Base-by-base conservation (phyloP, 1,140 invertebrate genomes). In the Rhagoletis zephyria region DNA sequence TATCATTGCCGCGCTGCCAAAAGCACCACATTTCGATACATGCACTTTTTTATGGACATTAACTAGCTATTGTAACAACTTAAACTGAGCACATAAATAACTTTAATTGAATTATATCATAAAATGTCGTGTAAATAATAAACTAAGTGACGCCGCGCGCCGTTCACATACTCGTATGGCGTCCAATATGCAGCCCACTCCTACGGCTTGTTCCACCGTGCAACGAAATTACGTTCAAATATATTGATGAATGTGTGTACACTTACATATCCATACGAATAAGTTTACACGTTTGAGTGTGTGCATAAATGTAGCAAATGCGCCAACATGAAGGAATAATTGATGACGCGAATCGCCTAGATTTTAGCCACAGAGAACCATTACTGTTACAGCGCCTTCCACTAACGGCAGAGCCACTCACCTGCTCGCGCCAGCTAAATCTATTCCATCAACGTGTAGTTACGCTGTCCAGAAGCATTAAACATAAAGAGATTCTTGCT, bases 91-190 rank as follows among this genome's bases (percentile, higher is more conserved):
- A 45, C 67, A 74, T 74, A 74, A 74, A 74, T 74, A 74, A 74
- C 12, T 74, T 74, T 74, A 74, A 74, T 74, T 74, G 67, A 74
- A 74, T 74, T 74, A 74, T 74, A 74, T 74, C 67, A 74, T 74
- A 74, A 74, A 45, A 74, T 74, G 67, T 74, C 67, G 16, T 74
- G 67, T 74, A 74, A n/a, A 74, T 74, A 74, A 74, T 42, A 48
- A 74, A 74, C 40, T 42, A 74, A 74, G 51, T 56, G 51, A 56
- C 10, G 65, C 3, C 40, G 65, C 65, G 40, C 65, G 12, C 42
- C 4, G 67, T 16, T 30, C 30, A 30, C 30, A 30, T 30, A 30
- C 30, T 30, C 30, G 30, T 30, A 30, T 74, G 4, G 67, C 12
- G 14, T 16, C 40, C 42, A 4, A 45, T 45, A 12, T 40, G 4